phyloP scores from a whole-genome alignment of 2,888 invertebrate species.

The Lasioglossum vierecki region DNA sequence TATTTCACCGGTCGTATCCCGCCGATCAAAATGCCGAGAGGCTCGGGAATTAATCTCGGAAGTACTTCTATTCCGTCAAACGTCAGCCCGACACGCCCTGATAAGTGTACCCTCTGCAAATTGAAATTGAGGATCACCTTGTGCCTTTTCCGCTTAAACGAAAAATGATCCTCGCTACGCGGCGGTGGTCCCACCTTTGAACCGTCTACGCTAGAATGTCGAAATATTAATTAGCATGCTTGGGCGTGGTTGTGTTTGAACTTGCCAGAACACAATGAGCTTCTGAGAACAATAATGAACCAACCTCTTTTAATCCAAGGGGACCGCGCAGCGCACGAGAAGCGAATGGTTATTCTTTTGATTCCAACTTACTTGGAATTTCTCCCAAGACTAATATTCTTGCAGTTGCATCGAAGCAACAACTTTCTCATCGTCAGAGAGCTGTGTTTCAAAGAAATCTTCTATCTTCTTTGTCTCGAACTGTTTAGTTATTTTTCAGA shows the following conservation, averaged over 20 bases:
- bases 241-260: neutral
- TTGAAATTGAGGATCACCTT: slow-evolving; percentile 68
- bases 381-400: neutral
- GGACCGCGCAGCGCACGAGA: too few relatives aligned
- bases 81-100: slow-evolving; percentile 66
- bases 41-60: slow-evolving; percentile 68
- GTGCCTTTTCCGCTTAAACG: slow-evolving; percentile 25
- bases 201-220: neutral
- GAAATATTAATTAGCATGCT: neutral
- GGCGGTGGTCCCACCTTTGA: neutral
- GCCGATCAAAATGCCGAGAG: slow-evolving; percentile 69
- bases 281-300: neutral
- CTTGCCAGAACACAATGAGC: neutral
- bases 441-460: too few relatives aligned
- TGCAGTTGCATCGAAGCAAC: neutral
- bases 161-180: neutral
- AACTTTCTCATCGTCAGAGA: neutral
- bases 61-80: slow-evolving; percentile 71
- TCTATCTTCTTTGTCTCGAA: neutral
- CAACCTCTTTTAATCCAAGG: neutral
- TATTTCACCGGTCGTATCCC: slow-evolving; percentile 71
- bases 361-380: neutral
- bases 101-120: slow-evolving; percentile 69
- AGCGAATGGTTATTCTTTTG: neutral
- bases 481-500: neutral